These are phyloP conservation scores for Drosophila suboccidentalis DNA, from an alignment of 2,888 invertebrate genomes.

Conservation along the genomic window DNA sequence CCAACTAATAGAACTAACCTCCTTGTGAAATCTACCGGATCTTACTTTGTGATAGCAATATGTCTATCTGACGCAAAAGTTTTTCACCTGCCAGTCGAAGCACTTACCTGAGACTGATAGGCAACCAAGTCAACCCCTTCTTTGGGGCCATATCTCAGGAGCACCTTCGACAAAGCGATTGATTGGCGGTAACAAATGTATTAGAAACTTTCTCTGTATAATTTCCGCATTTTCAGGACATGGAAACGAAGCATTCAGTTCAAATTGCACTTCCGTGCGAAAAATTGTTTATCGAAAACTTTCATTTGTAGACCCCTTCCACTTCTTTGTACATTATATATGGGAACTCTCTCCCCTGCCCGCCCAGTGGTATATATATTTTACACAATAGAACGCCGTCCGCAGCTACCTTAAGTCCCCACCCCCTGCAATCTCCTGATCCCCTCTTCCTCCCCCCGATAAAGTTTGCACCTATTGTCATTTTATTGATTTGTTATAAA, in stretches of 20 bases:
- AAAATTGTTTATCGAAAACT: conserved; percentile 80
- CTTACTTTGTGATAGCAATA: conserved; percentile 19
- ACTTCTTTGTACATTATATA: neutral
- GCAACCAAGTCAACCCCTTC: conserved; percentile 14
- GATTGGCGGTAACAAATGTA: conserved; percentile 79
- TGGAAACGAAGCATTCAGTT: conserved; percentile 67
- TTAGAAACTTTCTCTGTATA: conserved; percentile 76
- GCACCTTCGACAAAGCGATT: conserved; percentile 54
- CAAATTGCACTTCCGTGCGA: conserved; percentile 81
- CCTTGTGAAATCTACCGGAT: conserved; percentile 3
- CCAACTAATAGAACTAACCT: neutral
- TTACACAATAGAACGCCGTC: conserved; percentile 65
- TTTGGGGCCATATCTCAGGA: conserved; percentile 13
- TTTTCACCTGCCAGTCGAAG: conserved; percentile 13
- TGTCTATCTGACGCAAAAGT: conserved; percentile 59
- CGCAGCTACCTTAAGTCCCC: conserved; percentile 12
- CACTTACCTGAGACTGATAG: neutral
- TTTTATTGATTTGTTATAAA: conserved; percentile 80
- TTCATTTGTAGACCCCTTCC: conserved; percentile 34
- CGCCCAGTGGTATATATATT: conserved; percentile 41
- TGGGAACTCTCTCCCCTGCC: neutral
- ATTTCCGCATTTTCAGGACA: conserved; percentile 74
- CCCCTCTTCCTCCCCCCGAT: conserved; percentile 42
- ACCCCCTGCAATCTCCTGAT: too few species aligned
- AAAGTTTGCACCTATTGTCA: conserved; percentile 79